Evolutionary conservation across 2,797 vertebrate species (phyloP), one percentile per base, ranked within the genome.

Genomic region (Margarornis squamiger): DNA sequence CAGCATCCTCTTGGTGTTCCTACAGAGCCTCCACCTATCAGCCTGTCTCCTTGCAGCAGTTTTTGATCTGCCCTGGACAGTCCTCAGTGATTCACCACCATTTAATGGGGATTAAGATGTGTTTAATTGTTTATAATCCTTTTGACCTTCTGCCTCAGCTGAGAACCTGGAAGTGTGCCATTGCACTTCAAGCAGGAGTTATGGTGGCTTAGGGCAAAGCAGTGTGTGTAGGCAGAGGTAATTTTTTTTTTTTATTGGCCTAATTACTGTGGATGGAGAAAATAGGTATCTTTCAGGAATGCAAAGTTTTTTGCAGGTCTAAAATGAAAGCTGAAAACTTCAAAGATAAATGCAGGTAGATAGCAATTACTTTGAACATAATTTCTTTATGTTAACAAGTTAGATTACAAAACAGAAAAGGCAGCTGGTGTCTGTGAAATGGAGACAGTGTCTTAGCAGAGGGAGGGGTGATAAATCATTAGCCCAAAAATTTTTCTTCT

Each of bases 41-140:
- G 5, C 15, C 90, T 52, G 15, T 38, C 41, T 77, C 38, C 32
- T 77, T 74, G 34, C 6, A 24, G n/a, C 3, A 49, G 34, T n/a
- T 82, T 90, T 84, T 68, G 38, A 41, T 65, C 70, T 86, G 19
- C 34, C 36, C 59, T 66, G 54, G 54, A 48, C 24, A 48, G 86
- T 92, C 65, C 51, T 72, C 43, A 51, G 49, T 72, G 46, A 86
- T 24, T 90, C 83, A 86, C 30, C 39, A 77, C 70, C 26, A 70
- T 72, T 93, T 92, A 90, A 78, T 72, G 34, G 51, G 55, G 62
- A 86, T 73, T 92, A 92, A 85, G 84, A 66, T 46, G 27, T 57
- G 89, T 92, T 88, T 83, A 92, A 91, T 89, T 92, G 89, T 88
- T 91, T 91, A 41, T 83, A 92, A 92, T 85, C 5, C 5, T 87